Evolutionary conservation across 2,113 vertebrate species (phyloP).

Genomic region (Microtus richardsoni): DNA sequence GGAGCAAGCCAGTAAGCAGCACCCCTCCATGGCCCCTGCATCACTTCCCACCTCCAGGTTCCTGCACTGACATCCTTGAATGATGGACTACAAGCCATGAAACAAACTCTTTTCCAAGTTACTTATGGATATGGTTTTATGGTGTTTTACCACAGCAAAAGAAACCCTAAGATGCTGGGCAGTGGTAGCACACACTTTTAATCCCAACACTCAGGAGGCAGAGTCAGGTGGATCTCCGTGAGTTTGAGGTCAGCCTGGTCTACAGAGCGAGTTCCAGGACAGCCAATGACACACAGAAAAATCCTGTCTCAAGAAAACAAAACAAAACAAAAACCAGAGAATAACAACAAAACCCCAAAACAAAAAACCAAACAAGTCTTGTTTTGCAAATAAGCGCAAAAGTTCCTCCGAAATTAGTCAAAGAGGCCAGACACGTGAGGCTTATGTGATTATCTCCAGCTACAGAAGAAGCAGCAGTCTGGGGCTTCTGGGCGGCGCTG

Average conservation of each 20-base stretch:
- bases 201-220: neutral
- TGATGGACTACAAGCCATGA: neutral
- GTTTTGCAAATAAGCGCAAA: too few relatives aligned
- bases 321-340: neutral
- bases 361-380: too few relatives aligned
- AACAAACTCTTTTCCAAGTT: neutral
- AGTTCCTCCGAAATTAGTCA: too few relatives aligned
- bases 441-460: too few relatives aligned
- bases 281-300: neutral
- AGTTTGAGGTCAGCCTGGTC: too few relatives aligned
- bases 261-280: neutral
- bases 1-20: neutral
- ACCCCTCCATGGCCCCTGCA: neutral
- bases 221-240: neutral
- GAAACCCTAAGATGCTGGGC: neutral
- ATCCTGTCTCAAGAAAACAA: neutral
- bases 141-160: neutral
- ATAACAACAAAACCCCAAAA: neutral
- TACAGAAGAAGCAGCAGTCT: too few relatives aligned
- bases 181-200: neutral
- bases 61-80: neutral
- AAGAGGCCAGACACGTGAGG: too few relatives aligned
- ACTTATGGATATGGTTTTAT: neutral
- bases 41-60: neutral
- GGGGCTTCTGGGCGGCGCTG: too few relatives aligned